Evolutionary conservation across 1,140 invertebrate species (phyloP).

Genomic region (Drosophila kanapiae): DNA sequence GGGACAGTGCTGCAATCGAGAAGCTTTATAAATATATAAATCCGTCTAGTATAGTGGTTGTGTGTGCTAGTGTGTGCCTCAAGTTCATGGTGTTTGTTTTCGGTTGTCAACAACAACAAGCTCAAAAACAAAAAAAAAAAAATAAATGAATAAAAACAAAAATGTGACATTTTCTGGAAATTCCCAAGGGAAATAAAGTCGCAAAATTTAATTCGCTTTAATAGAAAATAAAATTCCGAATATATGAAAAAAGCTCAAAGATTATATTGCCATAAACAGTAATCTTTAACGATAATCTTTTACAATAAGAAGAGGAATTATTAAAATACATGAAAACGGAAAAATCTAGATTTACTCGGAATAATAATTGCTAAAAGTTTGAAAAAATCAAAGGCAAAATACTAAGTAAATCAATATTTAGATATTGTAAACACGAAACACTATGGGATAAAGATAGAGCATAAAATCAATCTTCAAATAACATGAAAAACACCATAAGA

Average conservation of each 20-base stretch:
- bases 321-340: not conserved
- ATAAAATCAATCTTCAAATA: not conserved
- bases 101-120: constrained; percentile 71
- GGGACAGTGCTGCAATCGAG: constrained; percentile 29
- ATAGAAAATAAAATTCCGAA: not conserved
- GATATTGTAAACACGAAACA: not conserved
- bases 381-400: not conserved
- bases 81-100: constrained; percentile 72
- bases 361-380: not conserved
- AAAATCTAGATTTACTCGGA: not conserved
- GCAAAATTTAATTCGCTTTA: not conserved
- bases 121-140: constrained; percentile 33
- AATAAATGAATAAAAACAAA: constrained; percentile 19
- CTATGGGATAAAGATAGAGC: too few species aligned
- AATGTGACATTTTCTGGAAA: constrained; percentile 2
- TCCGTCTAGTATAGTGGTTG: constrained; percentile 19
- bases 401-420: not conserved
- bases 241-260: not conserved
- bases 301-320: not conserved
- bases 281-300: not conserved
- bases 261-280: not conserved
- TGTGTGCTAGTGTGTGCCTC: constrained; percentile 38
- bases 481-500: not conserved
- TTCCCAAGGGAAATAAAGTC: not conserved
- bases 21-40: constrained; percentile 43